phyloP scores from a whole-genome alignment of 1,140 invertebrate species.

The Ladona fulva region DNA sequence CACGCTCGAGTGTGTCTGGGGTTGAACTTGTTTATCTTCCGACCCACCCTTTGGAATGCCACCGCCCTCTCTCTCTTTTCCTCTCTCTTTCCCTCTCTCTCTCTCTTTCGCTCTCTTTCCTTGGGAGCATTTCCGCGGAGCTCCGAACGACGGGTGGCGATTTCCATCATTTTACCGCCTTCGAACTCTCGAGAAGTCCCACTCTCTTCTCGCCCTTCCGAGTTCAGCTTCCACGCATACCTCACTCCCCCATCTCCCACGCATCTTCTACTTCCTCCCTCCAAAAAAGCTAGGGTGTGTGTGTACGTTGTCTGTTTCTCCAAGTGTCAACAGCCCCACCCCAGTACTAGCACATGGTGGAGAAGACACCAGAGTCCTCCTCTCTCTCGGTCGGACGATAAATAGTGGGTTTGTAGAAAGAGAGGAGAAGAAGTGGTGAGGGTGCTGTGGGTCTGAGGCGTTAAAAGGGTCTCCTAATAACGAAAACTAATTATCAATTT shows the following conservation, averaged over 20 bases:
- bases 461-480: too few relatives aligned
- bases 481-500: too few relatives aligned
- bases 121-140: neutral
- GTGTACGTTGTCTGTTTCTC: neutral
- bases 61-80: neutral
- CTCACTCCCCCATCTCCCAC: neutral
- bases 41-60: neutral
- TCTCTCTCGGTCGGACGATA: neutral
- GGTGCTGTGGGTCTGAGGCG: too few relatives aligned
- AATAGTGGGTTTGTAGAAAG: too few relatives aligned
- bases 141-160: neutral
- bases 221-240: neutral
- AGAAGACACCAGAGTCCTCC: neutral
- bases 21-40: neutral
- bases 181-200: neutral
- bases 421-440: too few relatives aligned
- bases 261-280: too few relatives aligned
- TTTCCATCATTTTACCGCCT: conserved; percentile 3
- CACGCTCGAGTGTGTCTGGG: neutral
- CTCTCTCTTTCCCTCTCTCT: too few relatives aligned
- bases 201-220: neutral
- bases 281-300: neutral
- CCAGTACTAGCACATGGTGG: neutral
- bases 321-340: conserved; percentile 1
- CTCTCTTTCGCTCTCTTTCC: too few relatives aligned